Base-by-base conservation (phyloP, 2,888 invertebrate species). In the Eubasilissa splendida region DNA sequence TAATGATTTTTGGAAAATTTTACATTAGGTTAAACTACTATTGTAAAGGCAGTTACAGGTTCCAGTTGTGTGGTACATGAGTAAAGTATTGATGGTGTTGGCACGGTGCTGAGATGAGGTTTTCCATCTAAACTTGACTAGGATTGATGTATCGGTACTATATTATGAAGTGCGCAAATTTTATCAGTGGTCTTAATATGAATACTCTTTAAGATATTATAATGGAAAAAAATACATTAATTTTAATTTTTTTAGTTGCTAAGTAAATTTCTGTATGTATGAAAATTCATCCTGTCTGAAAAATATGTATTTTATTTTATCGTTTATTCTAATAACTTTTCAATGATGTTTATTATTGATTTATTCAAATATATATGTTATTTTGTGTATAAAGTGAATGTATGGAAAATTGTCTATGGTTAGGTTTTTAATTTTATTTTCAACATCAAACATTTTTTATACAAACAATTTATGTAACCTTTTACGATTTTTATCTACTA, bases 231-330 rank as follows among this genome's bases (percentile, higher is more conserved):
- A 77, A 78, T 76, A 79, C 77, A 74, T 65, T 82, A 83, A 80
- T 77, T 83, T 81, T 82, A 81, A 76, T 81, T 82, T 83, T 81
- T 83, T 83, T 84, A 84, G 84, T 83, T 82, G 42, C 58, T 84
- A 83, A 83, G 83, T 60, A 84, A 83, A 83, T 82, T 84, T 84
- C 80, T 83, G 84, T 84, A 84, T 83, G 83, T 84, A 84, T 82
- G 78, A 81, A 80, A 81, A 77, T 81, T 73, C 73, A 68, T 58
- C 33, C 65, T 63, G 59, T 81, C 80, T 77, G 77, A 76, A 82
- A 76, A 75, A 76, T 78, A 77, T 80, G 66, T 80, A 82, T 82
- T 80, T 79, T 83, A 83, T 81, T 76, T 75, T 80, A 79, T 79
- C 70, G 63, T 80, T 81, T 80, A 80, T 77, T 77, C 77, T 80